Base-by-base conservation (phyloP, 2,797 vertebrate species). In the Adelosebastes latens region DNA sequence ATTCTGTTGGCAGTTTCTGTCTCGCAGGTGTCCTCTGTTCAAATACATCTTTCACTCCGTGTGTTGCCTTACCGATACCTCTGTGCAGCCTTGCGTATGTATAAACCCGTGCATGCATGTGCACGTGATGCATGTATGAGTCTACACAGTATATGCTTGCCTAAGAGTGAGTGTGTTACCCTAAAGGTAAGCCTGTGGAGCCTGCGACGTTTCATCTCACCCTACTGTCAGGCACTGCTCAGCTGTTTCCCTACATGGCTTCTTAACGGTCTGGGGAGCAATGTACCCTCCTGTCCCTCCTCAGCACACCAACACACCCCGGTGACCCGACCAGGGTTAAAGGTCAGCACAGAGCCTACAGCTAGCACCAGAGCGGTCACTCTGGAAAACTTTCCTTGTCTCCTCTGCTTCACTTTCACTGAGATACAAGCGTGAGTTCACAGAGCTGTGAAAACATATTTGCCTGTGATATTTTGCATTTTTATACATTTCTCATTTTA, bases 211-310 rank as follows among this genome's bases (percentile, higher is more conserved):
- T 84, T 80, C 74, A 83, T 77, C 73, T 80, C 64, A 75, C 61
- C 78, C 74, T 25, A 14, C 88, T 86, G 84, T 84, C 87, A 89
- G 75, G 84, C 65, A 22, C 67, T 88, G 83, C 76, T 88, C 85
- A 85, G 82, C 88, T 84, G 86, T 83, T 89, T 52, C 81, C 80
- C 87, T 86, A 39, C 72, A 61, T 72, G 66, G 69, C 81, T 88
- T 84, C 86, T 89, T 93, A 89, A 93, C 80, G 85, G 89, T 93
- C 92, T 82, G 79, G n/a, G 67, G 82, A 93, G 87, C 93, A 93
- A 92, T 91, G 83, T 86, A 72, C 83, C 87, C 76, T 91, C 71
- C 83, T 89, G 90, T 88, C 88, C 88, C 69, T 92, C 83, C 81
- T 83, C 79, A 46, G 75, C 69, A 79, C 81, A 81, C 82, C 83